phyloP scores from a whole-genome alignment of 2,113 vertebrate genomes.

The Grammomys surdaster region DNA sequence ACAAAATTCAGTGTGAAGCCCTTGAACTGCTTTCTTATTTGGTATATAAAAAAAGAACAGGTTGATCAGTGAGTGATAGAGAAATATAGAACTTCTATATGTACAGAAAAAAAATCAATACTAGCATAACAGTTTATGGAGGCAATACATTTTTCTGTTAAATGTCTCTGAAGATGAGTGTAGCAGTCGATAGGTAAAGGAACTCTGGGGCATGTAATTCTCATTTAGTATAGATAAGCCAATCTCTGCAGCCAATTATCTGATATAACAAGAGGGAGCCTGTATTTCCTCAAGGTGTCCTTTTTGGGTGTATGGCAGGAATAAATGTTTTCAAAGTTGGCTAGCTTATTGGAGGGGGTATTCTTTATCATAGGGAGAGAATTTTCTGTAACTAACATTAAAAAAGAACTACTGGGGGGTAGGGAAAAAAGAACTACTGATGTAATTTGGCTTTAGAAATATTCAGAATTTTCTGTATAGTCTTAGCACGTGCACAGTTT shows the following conservation, averaged over 20 bases:
- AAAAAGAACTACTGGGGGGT: neutral
- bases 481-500: neutral
- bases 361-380: neutral
- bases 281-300: constrained; percentile 38
- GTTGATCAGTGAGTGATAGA: constrained; percentile 45
- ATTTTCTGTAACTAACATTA: neutral
- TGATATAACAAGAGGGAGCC: constrained; percentile 55
- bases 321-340: constrained; percentile 46
- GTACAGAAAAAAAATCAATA: constrained; percentile 65
- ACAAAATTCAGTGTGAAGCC: constrained; percentile 50
- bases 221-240: constrained; percentile 38
- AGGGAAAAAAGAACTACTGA: neutral
- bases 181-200: neutral
- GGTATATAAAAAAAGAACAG: constrained; percentile 56
- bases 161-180: constrained; percentile 23
- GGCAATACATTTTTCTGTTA: constrained; percentile 60
- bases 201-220: constrained; percentile 52
- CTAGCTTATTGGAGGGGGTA: neutral
- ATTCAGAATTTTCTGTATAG: neutral
- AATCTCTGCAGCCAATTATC: constrained; percentile 67
- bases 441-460: neutral
- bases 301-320: constrained; percentile 16
- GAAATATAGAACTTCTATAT: constrained; percentile 56
- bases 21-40: constrained; percentile 49
- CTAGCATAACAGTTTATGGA: constrained; percentile 67